These are phyloP conservation scores for Zosterops japonicus DNA, from an alignment of 2,113 vertebrate genomes.

Conservation along the genomic window DNA sequence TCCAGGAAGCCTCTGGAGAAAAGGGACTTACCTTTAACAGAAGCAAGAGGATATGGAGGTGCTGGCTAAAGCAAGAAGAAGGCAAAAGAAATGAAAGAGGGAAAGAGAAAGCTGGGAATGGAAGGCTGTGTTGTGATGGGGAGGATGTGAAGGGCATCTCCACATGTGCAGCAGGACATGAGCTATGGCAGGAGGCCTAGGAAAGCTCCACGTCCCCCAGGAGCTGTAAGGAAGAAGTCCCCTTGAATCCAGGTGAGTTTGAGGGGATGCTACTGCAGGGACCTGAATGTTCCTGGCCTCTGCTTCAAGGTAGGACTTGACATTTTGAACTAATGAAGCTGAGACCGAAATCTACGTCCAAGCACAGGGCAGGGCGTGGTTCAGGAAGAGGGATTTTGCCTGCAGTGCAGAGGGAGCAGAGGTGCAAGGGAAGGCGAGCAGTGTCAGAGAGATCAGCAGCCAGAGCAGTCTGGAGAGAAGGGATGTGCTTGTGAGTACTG, in stretches of 20 bases:
- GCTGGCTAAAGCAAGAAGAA: background rate
- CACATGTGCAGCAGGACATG: fast-evolving
- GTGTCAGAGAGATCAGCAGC: background rate
- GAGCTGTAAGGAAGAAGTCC: fast-evolving
- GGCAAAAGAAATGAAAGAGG: slow-evolving; percentile 4
- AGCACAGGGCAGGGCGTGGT: background rate
- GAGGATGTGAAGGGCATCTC: background rate
- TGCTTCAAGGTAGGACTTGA: no score
- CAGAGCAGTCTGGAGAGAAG: background rate
- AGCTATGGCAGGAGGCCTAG: background rate
- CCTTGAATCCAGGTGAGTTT: background rate
- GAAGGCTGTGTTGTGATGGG: background rate
- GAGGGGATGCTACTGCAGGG: background rate
- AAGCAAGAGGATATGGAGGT: background rate
- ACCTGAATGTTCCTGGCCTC: no score
- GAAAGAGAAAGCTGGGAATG: background rate
- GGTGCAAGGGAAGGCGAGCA: background rate
- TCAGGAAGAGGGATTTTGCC: background rate
- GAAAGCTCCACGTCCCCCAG: background rate
- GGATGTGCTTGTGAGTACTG: background rate
- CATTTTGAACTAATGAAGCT: background rate
- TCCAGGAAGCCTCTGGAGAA: background rate
- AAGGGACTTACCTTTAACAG: background rate
- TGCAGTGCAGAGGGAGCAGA: background rate
- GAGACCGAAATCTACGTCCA: background rate